Base-by-base conservation (phyloP, 1,140 invertebrate genomes). In the Tribolium castaneum region DNA sequence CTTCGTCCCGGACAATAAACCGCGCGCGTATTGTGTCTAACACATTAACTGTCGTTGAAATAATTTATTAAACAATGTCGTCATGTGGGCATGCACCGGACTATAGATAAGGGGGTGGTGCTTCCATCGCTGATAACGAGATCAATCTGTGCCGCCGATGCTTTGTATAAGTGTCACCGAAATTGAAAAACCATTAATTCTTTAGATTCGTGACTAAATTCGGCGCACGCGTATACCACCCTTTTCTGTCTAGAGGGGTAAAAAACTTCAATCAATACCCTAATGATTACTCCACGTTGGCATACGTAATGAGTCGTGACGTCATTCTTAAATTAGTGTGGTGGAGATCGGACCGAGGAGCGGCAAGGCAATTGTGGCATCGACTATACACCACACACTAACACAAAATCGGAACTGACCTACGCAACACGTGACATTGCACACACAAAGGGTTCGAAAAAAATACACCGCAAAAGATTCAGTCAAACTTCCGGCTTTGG, bases 181-280 rank as follows among this genome's bases (percentile, higher is more conserved):
- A 83, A 83, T 82, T 82, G 82, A 83, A 82, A 81, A 83, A 82
- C 81, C 81, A 82, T 83, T 82, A 83, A 83, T 82, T 79, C 78
- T 76, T 52, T 73, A 74, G 77, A 82, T 83, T 83, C 82, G 82
- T 79, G 80, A 80, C 77, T 78, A 66, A 76, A 74, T 62, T 76
- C 59, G 52, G 80, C 83, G 83, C 81, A 83, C 39, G 81, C 83
- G 83, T 81, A 73, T 30, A 56, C 13, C 51, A 22, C 35, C 73
- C 78, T 70, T 59, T 77, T 30, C 25, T 66, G 73, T 76, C 52
- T 78, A 30, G 78, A 78, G 77, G 82, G 81, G 76, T 78, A 83
- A 83, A 84, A 83, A 84, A 82, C 77, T 80, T 80, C 80, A 84
- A 84, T 84, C 83, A 80, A 84, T 84, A 84, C 82, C 82, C 80